Evolutionary conservation across 35 echinoderm and acorn worm species (phyloP), one percentile per base, ranked within the genome.

Genomic region (Patiria miniata): DNA sequence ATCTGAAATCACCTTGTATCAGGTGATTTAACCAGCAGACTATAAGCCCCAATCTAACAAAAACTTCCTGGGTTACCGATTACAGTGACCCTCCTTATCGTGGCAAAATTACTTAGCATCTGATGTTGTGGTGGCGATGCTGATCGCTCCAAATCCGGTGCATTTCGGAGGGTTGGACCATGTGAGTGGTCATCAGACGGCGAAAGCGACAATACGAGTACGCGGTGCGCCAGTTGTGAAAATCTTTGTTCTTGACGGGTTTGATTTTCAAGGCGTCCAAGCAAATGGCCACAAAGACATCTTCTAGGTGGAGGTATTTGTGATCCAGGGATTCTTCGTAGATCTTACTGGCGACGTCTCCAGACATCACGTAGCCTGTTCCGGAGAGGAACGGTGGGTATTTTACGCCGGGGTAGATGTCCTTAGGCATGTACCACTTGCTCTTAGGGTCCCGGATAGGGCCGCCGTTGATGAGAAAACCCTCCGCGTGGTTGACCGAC

Each of bases 381-480:
- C 96, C 96, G 0, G 96, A 99, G 53, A 86, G 82, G 37, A 99
- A 99, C 37, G 96, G 96, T 23, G 96, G 96, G 68, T 99, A 99
- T 81, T 60, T 99, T 44, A 44, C 79, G 37, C 87, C 96, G 0
- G 96, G 93, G 57, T 99, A 99, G 0, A 77, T 58, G 3, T 94
- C 79, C 51, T 79, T 87, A 34, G 96, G 93, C 96, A 99, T 99
- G 93, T 89, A 99, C 96, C 96, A 99, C 51, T 99, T 99, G 36
- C 96, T 99, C 76, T 99, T 99, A 22, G 92, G 92, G 79, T 99
- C 96, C 47, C 96, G 77, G 10, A 99, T 99, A 2, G 96, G 96
- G 14, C 56, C 40, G 0, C 95, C 95, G 29, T 91, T 91, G 16
- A 97, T 97, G 28, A 97, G 83, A 83, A 88, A 93, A 7, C 95